Conservation (phyloP, 2,888 invertebrate species). For the Drosophila picticornis region DNA sequence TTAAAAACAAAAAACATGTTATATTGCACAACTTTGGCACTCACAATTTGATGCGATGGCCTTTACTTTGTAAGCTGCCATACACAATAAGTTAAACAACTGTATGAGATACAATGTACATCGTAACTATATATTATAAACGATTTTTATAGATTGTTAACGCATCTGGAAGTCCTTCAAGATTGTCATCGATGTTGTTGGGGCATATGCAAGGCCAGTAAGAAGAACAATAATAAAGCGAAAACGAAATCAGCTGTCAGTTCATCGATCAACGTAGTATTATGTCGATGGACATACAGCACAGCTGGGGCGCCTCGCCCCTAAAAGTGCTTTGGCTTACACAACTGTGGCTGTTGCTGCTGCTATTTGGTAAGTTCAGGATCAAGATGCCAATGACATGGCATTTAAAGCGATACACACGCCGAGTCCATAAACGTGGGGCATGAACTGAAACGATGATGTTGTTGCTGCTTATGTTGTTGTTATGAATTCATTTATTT, state of each 20-base stretch:
- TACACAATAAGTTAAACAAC: neutral
- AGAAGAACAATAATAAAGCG: conserved; percentile 19
- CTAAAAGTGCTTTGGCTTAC: conserved; percentile 72
- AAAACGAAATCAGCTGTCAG: conserved; percentile 38
- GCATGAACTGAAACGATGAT: conserved; percentile 36
- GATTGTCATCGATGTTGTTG: conserved; percentile 28
- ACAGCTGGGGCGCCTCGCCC: conserved; percentile 52
- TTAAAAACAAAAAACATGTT: neutral
- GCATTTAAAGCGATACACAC: conserved; percentile 39
- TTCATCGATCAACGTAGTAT: conserved; percentile 64
- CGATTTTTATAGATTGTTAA: conserved; percentile 19
- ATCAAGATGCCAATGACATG: conserved; percentile 61
- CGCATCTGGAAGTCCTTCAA: conserved; percentile 14
- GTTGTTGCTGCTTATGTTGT: conserved; percentile 9
- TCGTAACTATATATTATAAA: conserved; percentile 6
- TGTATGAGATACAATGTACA: neutral
- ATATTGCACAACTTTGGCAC: neutral
- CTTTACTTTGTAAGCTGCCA: neutral
- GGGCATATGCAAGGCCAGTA: conserved; percentile 16
- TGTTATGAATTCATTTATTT: conserved; percentile 4
- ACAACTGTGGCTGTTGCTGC: conserved; percentile 81
- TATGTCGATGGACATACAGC: conserved; percentile 76
- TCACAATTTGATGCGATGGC: neutral
- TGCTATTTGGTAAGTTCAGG: conserved; percentile 80
- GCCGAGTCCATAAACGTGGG: conserved; percentile 22